Evolutionary conservation across 1,140 invertebrate genomes (phyloP).

Genomic region (Drosophila busckii): DNA sequence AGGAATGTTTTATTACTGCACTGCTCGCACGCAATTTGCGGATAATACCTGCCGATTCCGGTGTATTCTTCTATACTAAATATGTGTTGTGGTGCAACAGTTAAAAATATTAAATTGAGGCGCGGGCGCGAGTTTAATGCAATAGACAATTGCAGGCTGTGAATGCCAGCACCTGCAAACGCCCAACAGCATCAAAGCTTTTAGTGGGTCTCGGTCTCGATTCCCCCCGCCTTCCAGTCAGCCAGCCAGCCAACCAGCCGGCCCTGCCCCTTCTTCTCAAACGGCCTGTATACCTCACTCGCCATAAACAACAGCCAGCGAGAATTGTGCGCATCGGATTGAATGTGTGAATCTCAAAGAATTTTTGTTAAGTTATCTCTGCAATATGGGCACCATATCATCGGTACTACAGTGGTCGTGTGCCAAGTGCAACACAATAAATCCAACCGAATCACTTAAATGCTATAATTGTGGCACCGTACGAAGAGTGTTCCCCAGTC

Average conservation of each 20-base stretch:
- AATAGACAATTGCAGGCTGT: slow-evolving; percentile 29
- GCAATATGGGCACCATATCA: slow-evolving; percentile 92
- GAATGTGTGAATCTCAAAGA: slow-evolving; percentile 27
- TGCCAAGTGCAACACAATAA: slow-evolving; percentile 90
- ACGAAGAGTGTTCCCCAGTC: slow-evolving; percentile 79
- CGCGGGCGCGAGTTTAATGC: slow-evolving; percentile 33
- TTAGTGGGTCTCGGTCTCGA: too few relatives aligned
- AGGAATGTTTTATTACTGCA: too few relatives aligned
- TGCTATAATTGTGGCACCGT: slow-evolving; percentile 88
- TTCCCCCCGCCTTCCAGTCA: too few relatives aligned
- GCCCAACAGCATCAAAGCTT: too few relatives aligned
- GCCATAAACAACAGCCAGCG: too few relatives aligned
- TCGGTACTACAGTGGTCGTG: slow-evolving; percentile 94
- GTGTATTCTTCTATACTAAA: slow-evolving; percentile 36
- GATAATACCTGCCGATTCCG: too few relatives aligned
- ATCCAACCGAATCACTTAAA: slow-evolving; percentile 88
- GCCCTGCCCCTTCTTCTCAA: too few relatives aligned
- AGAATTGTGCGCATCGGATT: slow-evolving; percentile 31
- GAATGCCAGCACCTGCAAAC: slow-evolving; percentile 7
- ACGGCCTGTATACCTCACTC: too few relatives aligned
- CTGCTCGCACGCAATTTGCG: too few relatives aligned
- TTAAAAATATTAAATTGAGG: slow-evolving; percentile 35
- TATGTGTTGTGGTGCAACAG: slow-evolving; percentile 50
- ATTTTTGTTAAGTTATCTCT: slow-evolving; percentile 10
- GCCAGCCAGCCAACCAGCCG: too few relatives aligned